Conservation (phyloP, 30 jellyfish, hydroid and myxozoan genomes). For the Pelagia noctiluca region DNA sequence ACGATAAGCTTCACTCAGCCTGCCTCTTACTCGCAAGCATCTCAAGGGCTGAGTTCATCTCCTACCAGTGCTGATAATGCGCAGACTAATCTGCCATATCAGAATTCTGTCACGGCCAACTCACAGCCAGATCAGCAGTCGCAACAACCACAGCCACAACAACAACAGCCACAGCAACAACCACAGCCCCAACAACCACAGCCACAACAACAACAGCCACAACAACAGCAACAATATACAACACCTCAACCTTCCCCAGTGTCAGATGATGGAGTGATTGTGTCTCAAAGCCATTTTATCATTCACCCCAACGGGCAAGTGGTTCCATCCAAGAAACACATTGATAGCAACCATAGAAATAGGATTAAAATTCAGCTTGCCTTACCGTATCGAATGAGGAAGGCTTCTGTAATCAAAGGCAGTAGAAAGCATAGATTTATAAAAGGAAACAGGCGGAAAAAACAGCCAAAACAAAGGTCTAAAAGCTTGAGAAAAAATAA, state of each 20-base stretch:
- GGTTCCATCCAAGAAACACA: conserved; percentile 42
- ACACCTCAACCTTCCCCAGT: not conserved
- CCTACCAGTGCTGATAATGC: not conserved
- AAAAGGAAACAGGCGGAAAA: not conserved
- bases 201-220: conserved; percentile 9
- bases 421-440: conserved; percentile 29
- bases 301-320: conserved; percentile 72
- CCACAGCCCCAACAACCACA: conserved; percentile 5
- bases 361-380: conserved; percentile 31
- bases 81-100: conserved; percentile 42
- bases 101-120: not conserved
- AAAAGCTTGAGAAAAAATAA: not conserved
- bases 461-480: not conserved
- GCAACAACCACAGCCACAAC: not conserved
- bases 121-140: not conserved
- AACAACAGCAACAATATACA: not conserved
- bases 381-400: too few relatives aligned
- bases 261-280: conserved; percentile 45
- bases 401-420: conserved; percentile 9
- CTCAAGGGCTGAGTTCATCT: conserved; percentile 14
- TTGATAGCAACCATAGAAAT: not conserved
- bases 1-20: conserved; percentile 34
- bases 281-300: conserved; percentile 54
- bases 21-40: not conserved
- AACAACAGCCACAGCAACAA: not conserved